Evolutionary conservation across 2,888 invertebrate species (phyloP).

Genomic region (Drosophila pseudotakahashii): DNA sequence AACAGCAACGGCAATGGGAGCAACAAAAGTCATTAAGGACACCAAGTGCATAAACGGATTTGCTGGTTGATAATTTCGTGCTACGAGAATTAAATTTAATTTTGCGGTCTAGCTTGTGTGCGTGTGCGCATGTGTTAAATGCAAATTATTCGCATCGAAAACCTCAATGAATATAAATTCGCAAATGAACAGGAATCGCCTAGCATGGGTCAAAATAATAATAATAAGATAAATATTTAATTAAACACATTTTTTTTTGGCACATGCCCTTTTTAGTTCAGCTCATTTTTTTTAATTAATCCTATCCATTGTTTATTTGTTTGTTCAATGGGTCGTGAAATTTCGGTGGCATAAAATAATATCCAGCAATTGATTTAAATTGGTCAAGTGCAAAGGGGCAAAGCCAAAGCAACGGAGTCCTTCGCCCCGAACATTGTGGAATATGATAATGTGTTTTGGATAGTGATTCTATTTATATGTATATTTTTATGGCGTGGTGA

Average conservation of each 20-base stretch:
- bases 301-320: conserved; percentile 51
- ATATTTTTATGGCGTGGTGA: conserved; percentile 9
- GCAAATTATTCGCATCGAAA: conserved; percentile 46
- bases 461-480: neutral
- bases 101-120: conserved; percentile 51
- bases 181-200: conserved; percentile 37
- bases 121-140: conserved; percentile 29
- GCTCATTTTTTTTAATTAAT: conserved; percentile 38
- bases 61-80: conserved; percentile 33
- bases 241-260: conserved; percentile 48
- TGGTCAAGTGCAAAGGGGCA: conserved; percentile 4
- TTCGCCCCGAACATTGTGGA: neutral
- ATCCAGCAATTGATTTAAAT: conserved; percentile 7
- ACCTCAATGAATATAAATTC: conserved; percentile 44
- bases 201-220: conserved; percentile 32
- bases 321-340: conserved; percentile 57
- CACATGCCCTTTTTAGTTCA: neutral
- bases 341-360: conserved; percentile 22
- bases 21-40: conserved; percentile 24
- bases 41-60: conserved; percentile 29
- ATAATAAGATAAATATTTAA: conserved; percentile 67
- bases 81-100: conserved; percentile 44
- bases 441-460: neutral
- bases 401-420: neutral
- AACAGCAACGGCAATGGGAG: neutral